Conservation (phyloP, 2,113 vertebrate genomes). For the Sceloporus undulatus region DNA sequence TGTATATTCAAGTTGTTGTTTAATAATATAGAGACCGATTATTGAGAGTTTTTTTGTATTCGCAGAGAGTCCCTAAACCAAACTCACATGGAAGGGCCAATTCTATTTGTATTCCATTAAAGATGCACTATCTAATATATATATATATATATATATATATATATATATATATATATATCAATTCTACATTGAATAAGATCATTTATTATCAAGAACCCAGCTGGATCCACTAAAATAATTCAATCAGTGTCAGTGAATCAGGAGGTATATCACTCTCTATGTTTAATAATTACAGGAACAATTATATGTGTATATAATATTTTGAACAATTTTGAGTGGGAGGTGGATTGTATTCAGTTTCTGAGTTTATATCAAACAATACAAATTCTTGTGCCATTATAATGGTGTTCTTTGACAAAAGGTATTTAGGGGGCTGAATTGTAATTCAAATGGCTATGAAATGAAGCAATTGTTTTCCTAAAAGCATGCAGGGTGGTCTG, state of each 20-base stretch:
- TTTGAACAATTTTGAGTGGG: slow-evolving; percentile 33
- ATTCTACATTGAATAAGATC: slow-evolving; percentile 46
- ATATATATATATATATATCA: background rate
- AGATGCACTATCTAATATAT: background rate
- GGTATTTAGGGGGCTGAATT: slow-evolving; percentile 66
- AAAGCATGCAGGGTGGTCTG: slow-evolving; percentile 78
- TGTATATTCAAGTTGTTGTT: no score
- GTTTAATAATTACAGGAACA: background rate
- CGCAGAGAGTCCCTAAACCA: slow-evolving; percentile 8
- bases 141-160: no score
- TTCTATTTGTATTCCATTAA: no score
- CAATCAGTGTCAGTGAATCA: slow-evolving; percentile 18
- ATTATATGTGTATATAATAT: background rate
- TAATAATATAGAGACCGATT: no score
- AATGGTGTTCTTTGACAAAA: slow-evolving; percentile 26
- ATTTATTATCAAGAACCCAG: slow-evolving; percentile 16
- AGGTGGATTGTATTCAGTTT: slow-evolving; percentile 54
- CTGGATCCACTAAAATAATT: slow-evolving; percentile 1
- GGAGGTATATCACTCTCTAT: background rate
- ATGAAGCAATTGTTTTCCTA: slow-evolving; percentile 71
- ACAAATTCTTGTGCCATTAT: slow-evolving; percentile 38
- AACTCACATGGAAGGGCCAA: background rate
- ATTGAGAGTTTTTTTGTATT: background rate
- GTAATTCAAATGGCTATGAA: slow-evolving; percentile 73
- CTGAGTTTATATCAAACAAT: slow-evolving; percentile 53